A percentile compares a stretch with the other conserved stretches of the same genome.
Evolutionary conservation across 2,797 vertebrate genomes (phyloP).

Genomic region (Melanotaenia parkinsoni): DNA sequence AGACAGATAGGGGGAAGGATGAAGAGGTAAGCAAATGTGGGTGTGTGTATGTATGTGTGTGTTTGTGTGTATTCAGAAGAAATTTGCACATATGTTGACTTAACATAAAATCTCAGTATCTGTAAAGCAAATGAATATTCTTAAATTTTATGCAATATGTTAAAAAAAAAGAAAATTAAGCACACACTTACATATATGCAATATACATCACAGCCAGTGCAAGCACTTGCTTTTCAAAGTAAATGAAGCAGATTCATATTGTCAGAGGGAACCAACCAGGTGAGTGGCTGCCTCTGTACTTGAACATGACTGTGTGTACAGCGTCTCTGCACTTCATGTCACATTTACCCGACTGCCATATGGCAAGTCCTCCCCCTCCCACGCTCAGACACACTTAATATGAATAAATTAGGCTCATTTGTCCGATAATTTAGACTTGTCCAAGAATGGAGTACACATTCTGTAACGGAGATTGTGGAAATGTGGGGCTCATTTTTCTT

Average conservation of each 20-base stretch:
- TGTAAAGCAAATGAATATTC: too few relatives aligned
- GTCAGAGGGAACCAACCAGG: conserved; percentile 40
- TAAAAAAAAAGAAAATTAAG: too few relatives aligned
- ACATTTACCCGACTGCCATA: conserved; percentile 46
- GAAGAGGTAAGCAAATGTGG: too few relatives aligned
- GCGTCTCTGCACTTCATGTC: conserved; percentile 24
- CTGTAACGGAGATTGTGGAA: conserved; percentile 57
- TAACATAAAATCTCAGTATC: too few relatives aligned
- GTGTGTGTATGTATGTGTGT: too few relatives aligned
- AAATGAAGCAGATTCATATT: conserved; percentile 36
- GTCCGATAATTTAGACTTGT: conserved; percentile 43
- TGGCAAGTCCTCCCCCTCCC: conserved; percentile 37
- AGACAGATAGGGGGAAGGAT: too few relatives aligned
- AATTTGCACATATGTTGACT: too few relatives aligned
- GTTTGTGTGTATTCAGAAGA: too few relatives aligned
- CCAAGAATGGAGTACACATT: conserved; percentile 22
- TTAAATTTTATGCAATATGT: too few relatives aligned
- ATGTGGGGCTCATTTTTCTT: conserved; percentile 58
- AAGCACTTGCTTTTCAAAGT: conserved; percentile 16
- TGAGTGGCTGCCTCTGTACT: conserved; percentile 30
- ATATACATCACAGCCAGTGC: too few relatives aligned
- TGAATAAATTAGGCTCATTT: conserved; percentile 68
- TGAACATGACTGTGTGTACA: conserved; percentile 54
- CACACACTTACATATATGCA: too few relatives aligned
- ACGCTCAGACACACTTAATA: conserved; percentile 43